phyloP scores from a whole-genome alignment of 2,113 vertebrate species.

The Oceanodroma tethys region DNA sequence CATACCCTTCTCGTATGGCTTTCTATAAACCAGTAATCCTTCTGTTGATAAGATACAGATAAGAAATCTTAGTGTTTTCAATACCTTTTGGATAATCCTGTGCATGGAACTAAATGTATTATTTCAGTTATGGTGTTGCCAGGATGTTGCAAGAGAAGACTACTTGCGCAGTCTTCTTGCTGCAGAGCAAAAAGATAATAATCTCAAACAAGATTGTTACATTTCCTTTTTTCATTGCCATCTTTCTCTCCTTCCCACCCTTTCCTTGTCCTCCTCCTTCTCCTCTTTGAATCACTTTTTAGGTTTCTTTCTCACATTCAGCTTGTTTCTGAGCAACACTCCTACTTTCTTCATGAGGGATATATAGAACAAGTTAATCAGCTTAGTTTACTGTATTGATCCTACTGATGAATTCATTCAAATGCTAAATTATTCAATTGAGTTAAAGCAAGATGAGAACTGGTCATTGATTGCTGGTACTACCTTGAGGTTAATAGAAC shows the following conservation, averaged over 20 bases:
- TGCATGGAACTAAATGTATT: not conserved
- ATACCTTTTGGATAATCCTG: not conserved
- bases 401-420: not conserved
- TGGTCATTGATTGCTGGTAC: not conserved
- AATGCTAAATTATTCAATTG: not conserved
- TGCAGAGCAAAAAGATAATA: not conserved
- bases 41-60: not conserved
- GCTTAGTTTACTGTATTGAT: not conserved
- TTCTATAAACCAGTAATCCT: not conserved
- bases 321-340: slow-evolving; percentile 59
- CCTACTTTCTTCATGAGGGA: not conserved
- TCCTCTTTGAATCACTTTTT: not conserved
- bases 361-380: not conserved
- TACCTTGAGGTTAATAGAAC: not conserved
- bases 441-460: not conserved
- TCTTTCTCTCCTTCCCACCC: not conserved
- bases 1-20: not conserved
- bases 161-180: not conserved
- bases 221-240: not conserved
- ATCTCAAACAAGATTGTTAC: not conserved
- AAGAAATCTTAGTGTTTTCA: not conserved
- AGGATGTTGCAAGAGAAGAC: not conserved
- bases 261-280: not conserved
- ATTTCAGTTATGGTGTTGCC: not conserved
- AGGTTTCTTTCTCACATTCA: slow-evolving; percentile 1